Evolutionary conservation across 2,113 vertebrate species (phyloP).

Genomic region (Pseudopodoces humilis): DNA sequence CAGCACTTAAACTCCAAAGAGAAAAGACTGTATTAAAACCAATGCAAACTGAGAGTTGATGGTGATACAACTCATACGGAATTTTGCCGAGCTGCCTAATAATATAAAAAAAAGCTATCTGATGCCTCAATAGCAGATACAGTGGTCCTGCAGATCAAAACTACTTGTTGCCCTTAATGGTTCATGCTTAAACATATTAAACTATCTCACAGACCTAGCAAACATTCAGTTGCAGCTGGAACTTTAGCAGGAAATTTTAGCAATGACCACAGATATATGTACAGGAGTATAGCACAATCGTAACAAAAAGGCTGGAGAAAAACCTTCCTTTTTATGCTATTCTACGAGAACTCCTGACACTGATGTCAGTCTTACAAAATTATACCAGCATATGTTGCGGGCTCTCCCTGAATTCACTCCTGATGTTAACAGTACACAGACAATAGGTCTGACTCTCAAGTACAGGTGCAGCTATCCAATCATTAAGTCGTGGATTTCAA

Average conservation of each 20-base stretch:
- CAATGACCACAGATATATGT: neutral
- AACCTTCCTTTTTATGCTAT: neutral
- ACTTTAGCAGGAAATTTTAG: neutral
- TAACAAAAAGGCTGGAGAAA: neutral
- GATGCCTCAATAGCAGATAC: neutral
- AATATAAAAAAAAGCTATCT: neutral
- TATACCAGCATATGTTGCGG: fast-evolving
- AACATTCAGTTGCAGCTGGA: neutral
- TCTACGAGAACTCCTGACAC: neutral
- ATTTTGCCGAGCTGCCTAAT: neutral
- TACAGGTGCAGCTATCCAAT: neutral
- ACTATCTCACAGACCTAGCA: neutral
- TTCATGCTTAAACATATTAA: neutral
- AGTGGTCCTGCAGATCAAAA: neutral
- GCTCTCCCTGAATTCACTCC: neutral
- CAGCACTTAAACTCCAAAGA: neutral
- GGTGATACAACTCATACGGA: neutral
- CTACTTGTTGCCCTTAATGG: slow-evolving; percentile 20
- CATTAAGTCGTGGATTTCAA: neutral
- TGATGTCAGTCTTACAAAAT: neutral
- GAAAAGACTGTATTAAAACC: neutral
- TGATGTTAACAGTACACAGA: neutral
- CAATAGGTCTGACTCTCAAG: neutral
- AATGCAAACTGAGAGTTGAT: neutral
- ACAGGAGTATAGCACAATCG: fast-evolving